phyloP scores from a whole-genome alignment of 1,140 invertebrate genomes.

The Eufriesea mexicana region DNA sequence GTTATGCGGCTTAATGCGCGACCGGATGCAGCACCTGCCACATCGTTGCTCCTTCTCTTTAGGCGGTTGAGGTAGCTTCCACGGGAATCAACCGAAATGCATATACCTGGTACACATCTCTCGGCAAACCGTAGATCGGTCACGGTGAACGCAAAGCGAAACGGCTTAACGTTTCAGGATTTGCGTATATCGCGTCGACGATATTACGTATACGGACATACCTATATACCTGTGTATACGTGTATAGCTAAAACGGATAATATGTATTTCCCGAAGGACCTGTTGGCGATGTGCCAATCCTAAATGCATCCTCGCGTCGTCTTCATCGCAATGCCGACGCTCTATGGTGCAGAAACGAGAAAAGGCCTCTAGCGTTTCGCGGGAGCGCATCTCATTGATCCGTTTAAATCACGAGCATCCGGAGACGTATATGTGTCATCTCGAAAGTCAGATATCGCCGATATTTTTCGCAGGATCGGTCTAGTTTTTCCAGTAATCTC shows the following conservation, averaged over 20 bases:
- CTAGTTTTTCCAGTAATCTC: not conserved
- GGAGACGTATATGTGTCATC: conserved; percentile 4
- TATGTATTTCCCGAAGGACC: conserved; percentile 42
- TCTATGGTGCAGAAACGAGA: conserved; percentile 40
- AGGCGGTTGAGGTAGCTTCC: no score
- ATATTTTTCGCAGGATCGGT: not conserved
- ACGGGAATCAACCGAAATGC: not conserved
- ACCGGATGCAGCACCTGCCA: not conserved
- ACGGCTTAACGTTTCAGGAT: not conserved
- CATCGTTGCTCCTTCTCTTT: not conserved
- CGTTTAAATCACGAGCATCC: conserved; percentile 33
- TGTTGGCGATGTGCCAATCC: conserved; percentile 36
- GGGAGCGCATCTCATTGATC: conserved; percentile 34
- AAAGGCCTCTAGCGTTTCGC: conserved; percentile 27
- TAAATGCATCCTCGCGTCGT: conserved; percentile 26
- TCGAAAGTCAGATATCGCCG: not conserved
- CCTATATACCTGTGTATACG: no score
- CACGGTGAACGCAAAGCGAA: not conserved
- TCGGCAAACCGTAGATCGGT: not conserved
- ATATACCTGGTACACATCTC: not conserved
- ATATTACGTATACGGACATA: not conserved
- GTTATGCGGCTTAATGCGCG: not conserved
- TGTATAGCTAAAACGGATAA: conserved; percentile 1
- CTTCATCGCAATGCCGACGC: conserved; percentile 7
- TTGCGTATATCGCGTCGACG: conserved; percentile 8